phyloP scores from a whole-genome alignment of 2,113 vertebrate species.

The Onychostoma macrolepis region DNA sequence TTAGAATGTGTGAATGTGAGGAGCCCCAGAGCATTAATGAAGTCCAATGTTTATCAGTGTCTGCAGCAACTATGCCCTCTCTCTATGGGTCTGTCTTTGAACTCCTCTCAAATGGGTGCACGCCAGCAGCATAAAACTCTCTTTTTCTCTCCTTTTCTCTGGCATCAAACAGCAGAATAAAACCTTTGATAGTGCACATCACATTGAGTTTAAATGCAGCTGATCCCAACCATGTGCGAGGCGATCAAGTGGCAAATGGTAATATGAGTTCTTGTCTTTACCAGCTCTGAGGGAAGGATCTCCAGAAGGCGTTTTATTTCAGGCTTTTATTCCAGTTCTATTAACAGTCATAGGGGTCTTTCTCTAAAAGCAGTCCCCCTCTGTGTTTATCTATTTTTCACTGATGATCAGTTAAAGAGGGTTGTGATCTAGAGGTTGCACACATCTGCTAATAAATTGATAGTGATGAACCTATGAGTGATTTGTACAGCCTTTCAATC shows the following conservation, averaged over 20 bases:
- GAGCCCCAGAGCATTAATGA: slow-evolving; percentile 5
- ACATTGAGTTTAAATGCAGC: slow-evolving; percentile 14
- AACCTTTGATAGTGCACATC: slow-evolving; percentile 13
- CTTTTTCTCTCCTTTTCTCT: slow-evolving; percentile 1
- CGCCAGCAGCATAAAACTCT: slow-evolving; percentile 26
- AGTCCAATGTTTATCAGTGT: slow-evolving; percentile 15
- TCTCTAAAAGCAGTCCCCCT: neutral
- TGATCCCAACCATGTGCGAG: neutral
- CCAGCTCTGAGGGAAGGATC: neutral
- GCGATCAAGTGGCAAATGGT: neutral
- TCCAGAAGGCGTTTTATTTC: neutral
- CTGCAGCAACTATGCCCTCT: neutral
- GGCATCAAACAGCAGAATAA: slow-evolving; percentile 32
- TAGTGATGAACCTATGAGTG: neutral
- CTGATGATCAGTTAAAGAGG: slow-evolving; percentile 4
- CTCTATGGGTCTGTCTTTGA: slow-evolving; percentile 22
- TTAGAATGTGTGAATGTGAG: slow-evolving; percentile 6
- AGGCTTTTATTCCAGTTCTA: neutral
- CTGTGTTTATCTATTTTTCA: neutral
- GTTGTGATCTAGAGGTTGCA: neutral
- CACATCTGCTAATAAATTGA: neutral
- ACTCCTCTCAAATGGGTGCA: neutral
- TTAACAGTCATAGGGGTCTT: neutral
- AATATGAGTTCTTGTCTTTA: neutral
- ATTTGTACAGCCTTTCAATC: neutral